Conservation (phyloP, 1,140 invertebrate genomes). For the Latrodectus geometricus region DNA sequence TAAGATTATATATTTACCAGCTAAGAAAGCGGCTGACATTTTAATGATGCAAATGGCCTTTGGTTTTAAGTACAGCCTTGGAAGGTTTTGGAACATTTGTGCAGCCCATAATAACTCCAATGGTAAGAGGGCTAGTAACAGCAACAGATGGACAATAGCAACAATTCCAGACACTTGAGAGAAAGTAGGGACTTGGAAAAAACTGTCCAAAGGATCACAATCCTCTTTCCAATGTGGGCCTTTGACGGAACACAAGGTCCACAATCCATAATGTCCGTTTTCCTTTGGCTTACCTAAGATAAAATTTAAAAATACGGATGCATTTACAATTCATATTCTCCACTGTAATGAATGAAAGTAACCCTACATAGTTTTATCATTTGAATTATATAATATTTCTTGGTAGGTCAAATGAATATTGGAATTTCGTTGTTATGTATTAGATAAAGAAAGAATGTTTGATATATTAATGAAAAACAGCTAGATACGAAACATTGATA, state of each 20-base stretch:
- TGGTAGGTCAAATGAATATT: no score
- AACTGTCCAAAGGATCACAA: slow-evolving; percentile 62
- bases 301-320: no score
- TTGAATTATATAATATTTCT: no score
- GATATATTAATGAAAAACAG: no score
- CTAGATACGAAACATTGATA: no score
- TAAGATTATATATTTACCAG: slow-evolving; percentile 17
- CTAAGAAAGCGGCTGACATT: slow-evolving; percentile 16
- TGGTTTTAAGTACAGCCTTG: slow-evolving; percentile 11
- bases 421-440: no score
- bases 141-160: slow-evolving; percentile 26
- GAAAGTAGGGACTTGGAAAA: slow-evolving; percentile 41
- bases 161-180: slow-evolving; percentile 26
- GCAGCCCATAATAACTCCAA: slow-evolving; percentile 25
- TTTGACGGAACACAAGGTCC: slow-evolving; percentile 55
- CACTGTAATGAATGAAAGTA: no score
- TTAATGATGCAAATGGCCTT: slow-evolving; percentile 18
- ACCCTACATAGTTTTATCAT: no score
- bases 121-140: slow-evolving; percentile 15
- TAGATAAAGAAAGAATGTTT: no score
- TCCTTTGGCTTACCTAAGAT: slow-evolving; percentile 55
- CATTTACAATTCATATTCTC: no score
- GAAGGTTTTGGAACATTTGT: background rate
- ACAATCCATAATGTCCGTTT: slow-evolving; percentile 61
- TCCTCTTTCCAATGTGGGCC: slow-evolving; percentile 25